Conservation (phyloP, 2,888 invertebrate species). For the Drosophila anomelani region DNA sequence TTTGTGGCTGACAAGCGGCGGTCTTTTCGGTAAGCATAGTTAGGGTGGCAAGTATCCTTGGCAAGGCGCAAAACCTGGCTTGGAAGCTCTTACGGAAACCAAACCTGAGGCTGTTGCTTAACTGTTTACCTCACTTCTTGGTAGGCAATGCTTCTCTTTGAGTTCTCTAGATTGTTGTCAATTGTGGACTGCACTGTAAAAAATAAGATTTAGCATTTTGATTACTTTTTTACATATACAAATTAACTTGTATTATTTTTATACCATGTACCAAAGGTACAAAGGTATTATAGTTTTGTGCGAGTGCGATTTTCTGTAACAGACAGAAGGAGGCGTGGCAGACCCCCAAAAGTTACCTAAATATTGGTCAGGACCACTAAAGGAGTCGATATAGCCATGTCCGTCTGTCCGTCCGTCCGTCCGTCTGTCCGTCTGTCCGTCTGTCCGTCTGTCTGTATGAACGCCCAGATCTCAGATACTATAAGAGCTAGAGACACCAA, state of each 20-base stretch:
- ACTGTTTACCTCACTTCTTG: constrained; percentile 14
- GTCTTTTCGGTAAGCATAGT: constrained; percentile 10
- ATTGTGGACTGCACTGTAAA: neutral
- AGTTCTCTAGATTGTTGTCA: constrained; percentile 3
- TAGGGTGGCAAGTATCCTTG: constrained; percentile 1
- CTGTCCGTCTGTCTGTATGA: too few species aligned
- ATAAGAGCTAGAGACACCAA: too few species aligned
- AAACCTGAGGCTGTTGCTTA: constrained; percentile 44
- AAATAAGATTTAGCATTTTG: neutral
- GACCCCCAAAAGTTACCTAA: too few species aligned
- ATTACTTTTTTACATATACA: neutral
- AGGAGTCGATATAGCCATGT: too few species aligned
- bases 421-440: too few species aligned
- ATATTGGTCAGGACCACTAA: too few species aligned
- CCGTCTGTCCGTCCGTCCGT: too few species aligned
- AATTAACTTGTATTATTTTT: neutral
- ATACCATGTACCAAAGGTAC: too few species aligned
- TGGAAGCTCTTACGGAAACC: constrained; percentile 57
- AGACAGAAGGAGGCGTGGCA: too few species aligned
- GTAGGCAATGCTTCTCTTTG: neutral
- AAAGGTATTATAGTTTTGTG: too few species aligned
- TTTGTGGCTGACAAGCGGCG: constrained; percentile 57
- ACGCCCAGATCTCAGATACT: too few species aligned
- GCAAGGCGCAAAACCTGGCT: constrained; percentile 25
- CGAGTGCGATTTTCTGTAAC: too few species aligned